Evolutionary conservation across 2,797 vertebrate species (phyloP), one percentile per base, ranked within the genome.

Genomic region (Schizopygopsis malacanthus): DNA sequence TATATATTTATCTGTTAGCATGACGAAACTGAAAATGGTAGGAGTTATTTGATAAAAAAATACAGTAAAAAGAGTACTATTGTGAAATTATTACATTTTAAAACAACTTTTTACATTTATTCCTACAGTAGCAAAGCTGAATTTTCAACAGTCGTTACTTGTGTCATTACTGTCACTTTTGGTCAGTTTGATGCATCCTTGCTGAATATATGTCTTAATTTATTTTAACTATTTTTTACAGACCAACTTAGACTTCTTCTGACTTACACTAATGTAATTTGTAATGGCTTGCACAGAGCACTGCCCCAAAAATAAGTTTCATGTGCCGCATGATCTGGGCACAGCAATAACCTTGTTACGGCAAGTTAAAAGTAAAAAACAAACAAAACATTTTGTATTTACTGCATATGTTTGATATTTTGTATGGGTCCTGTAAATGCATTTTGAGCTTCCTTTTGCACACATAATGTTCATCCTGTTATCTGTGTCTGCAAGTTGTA

Each of bases 401-500:
- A 28, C 41, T 72, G 39, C 39, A 73, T 73, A 11, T 37, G 8
- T 73, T 82, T 25, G 2, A 59, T 71, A 25, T 71, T 56, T 71
- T 16, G 4, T 56, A 33, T 37, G 37, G 33, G 39, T 59, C 18
- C 20, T 65, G 43, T 65, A 52, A 83, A 76, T 77, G 25, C n/a
- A 12, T 52, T 67, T 83, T 75, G 7, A 39, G 7, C 33, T 77
- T 84, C 12, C 7, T 4, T 75, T 37, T 63, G 56, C 25, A n/a
- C 45, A 43, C n/a, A 39, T 71, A 56, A 39, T 67, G 13, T 65
- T 52, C 39, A 65, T 65, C 25, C 16, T 80, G 56, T 65, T 50
- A 75, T 56, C 47, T 67, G 56, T 81, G 41, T 69, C 73, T 78
- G 83, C 20, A 67, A 52, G 33, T 56, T 52, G 7, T 22, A 77